A percentile compares a stretch with the other conserved stretches of the same genome.
Evolutionary conservation across 1,140 invertebrate genomes (phyloP).

Genomic region (Papilio dardanus): DNA sequence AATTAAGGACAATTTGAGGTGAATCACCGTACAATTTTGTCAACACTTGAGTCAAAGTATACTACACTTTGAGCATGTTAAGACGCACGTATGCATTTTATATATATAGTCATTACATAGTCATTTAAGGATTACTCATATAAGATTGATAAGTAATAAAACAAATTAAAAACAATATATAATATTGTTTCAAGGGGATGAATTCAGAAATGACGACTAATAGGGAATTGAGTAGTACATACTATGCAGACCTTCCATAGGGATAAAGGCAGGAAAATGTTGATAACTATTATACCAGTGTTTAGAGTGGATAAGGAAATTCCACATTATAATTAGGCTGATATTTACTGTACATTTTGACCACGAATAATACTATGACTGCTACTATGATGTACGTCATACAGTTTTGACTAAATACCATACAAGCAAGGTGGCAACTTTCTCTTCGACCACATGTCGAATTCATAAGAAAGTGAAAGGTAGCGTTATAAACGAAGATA

Average conservation of each 20-base stretch:
- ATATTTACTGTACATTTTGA: no score
- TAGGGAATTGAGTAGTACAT: no score
- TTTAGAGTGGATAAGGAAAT: no score
- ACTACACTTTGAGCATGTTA: background rate
- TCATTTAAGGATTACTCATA: background rate
- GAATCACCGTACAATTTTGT: background rate
- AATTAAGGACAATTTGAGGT: background rate
- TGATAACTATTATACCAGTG: no score
- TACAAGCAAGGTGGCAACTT: background rate
- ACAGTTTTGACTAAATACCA: background rate
- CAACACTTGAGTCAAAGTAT: constrained; percentile 15
- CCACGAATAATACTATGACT: background rate
- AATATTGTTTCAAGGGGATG: no score
- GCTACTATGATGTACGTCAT: background rate
- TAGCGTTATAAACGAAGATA: background rate
- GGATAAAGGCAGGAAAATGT: no score
- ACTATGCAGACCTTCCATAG: no score
- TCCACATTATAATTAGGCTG: background rate
- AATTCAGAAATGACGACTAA: no score
- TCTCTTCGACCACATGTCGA: background rate
- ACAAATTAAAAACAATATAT: no score
- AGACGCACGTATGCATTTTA: constrained; percentile 2
- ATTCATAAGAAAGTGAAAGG: constrained; percentile 23
- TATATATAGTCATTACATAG: no score
- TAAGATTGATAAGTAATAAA: no score